Conservation (phyloP, 2,113 vertebrate species). For the Trematocara nigrifrons region DNA sequence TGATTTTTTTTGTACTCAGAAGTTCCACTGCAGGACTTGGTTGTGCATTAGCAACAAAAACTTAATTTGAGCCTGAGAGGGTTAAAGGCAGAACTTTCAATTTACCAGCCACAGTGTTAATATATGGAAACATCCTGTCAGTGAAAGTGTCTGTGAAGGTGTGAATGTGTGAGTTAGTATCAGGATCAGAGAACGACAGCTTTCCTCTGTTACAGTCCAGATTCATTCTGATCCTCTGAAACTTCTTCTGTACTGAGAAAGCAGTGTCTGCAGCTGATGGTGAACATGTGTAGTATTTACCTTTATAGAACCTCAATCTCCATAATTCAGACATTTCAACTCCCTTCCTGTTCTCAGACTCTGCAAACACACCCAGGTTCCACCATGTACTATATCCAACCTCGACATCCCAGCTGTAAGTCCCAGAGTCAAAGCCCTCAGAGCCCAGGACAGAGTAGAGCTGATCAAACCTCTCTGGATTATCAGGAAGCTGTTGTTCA, state of each 20-base stretch:
- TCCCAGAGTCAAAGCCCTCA: background rate
- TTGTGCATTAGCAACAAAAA: too few relatives aligned
- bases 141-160: background rate
- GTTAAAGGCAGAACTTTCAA: background rate
- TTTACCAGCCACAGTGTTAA: background rate
- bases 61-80: too few relatives aligned
- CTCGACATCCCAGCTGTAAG: background rate
- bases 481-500: background rate
- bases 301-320: background rate
- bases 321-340: background rate
- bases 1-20: background rate
- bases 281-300: background rate
- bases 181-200: background rate
- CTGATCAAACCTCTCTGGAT: background rate
- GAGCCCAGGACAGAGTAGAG: background rate
- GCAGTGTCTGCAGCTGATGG: background rate
- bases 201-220: background rate
- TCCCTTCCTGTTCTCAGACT: background rate
- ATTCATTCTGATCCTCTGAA: background rate
- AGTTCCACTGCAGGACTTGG: background rate
- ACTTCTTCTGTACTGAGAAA: background rate
- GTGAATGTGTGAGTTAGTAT: background rate
- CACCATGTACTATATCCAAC: rapidly evolving
- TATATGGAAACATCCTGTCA: background rate
- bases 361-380: background rate